These are phyloP conservation scores for Meriones unguiculatus DNA, from an alignment of 2,113 vertebrate species.

Conservation along the genomic window DNA sequence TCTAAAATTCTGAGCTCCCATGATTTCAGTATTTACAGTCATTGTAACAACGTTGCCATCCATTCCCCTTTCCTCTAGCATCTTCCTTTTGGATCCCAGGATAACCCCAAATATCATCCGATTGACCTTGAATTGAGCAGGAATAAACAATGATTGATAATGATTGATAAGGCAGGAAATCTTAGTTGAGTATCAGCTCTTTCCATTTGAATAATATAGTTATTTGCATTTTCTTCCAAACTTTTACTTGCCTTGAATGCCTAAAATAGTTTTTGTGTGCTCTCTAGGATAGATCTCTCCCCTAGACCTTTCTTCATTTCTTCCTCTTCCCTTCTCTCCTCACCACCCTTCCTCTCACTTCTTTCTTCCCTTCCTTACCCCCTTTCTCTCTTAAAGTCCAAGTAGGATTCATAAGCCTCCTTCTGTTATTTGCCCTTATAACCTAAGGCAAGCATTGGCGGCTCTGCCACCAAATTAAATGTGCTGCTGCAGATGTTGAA, in stretches of 20 bases:
- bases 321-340: neutral
- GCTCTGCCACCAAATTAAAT: constrained; percentile 56
- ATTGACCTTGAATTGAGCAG: neutral
- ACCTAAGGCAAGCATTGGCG: constrained; percentile 32
- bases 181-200: neutral
- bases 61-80: neutral
- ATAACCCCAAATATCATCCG: neutral
- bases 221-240: neutral
- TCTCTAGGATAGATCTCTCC: neutral
- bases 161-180: neutral
- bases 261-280: neutral
- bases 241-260: constrained; percentile 10
- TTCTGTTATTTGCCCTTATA: constrained; percentile 31
- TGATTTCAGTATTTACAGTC: neutral
- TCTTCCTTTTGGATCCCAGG: neutral
- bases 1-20: neutral
- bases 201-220: neutral
- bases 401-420: neutral
- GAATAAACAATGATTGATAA: neutral
- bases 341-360: neutral
- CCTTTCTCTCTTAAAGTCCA: neutral
- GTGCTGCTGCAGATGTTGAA: constrained; percentile 67
- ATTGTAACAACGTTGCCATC: neutral
- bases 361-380: too few relatives aligned
- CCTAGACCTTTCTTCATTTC: too few relatives aligned